Evolutionary conservation across 2,888 invertebrate genomes (phyloP), one percentile per base, ranked within the genome.

Genomic region (Zonitis immaculata): DNA sequence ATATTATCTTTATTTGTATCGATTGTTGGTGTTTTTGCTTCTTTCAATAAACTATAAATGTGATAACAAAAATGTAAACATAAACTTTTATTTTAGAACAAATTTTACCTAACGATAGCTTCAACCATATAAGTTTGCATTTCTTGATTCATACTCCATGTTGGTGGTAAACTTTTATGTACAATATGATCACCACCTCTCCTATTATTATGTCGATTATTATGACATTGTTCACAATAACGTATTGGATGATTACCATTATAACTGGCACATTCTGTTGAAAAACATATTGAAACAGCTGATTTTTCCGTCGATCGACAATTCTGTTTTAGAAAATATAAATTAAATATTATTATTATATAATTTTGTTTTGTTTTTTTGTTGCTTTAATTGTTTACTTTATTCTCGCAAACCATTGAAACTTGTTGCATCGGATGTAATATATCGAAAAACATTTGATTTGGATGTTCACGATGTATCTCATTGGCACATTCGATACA

Each of bases 241-340:
- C 97, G 85, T 58, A 98, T 95, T 1, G 99, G 99, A 71, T 94
- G 91, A 73, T 95, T 95, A 26, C 94, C 91, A 74, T 98, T 98
- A 72, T 92, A 93, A 71, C 92, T 92, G 35, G 95, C 95, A 73
- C 99, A 99, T 74, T 98, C 98, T 44, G 89, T 90, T 1, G 95
- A 93, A 76, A 98, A 98, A 73, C 99, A 99, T 45, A 97, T 95
- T 8, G 94, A 92, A 57, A 94, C 88, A 0, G 97, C 96, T 2
- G 91, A 86, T 75, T 95, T 96, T 65, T 95, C 93, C 1, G 84
- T 81, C 0, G 95, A 90, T 44, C 93, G 86, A 72, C 98, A 98
- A 72, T 95, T 97, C 90, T 94, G 73, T 22, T 78, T 76, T 58
- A 52, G 35, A 27, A n/a, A n/a, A n/a, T n/a, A n/a, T n/a, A n/a